Percentiles rank a stretch among this genome's conserved stretches.
phyloP scores from a whole-genome alignment of 2,888 invertebrate species.

The Scelioninae gen. 1 region DNA sequence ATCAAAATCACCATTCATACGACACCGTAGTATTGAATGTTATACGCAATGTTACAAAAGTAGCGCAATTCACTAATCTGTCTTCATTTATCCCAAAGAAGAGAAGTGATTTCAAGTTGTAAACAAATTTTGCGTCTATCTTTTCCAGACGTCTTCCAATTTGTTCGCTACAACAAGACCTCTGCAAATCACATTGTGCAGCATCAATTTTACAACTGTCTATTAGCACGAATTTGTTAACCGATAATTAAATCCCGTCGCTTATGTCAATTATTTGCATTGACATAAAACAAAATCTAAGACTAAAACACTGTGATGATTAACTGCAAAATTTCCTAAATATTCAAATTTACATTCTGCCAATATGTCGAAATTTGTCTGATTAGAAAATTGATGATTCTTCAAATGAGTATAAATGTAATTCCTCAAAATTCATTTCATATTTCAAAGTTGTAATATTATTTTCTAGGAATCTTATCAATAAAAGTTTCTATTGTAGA shows the following conservation, averaged over 20 bases:
- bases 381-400: too few relatives aligned
- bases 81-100: constrained; percentile 26
- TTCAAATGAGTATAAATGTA: too few relatives aligned
- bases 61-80: background rate
- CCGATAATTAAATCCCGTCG: background rate
- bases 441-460: too few relatives aligned
- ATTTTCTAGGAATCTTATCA: too few relatives aligned
- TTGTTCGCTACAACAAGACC: constrained; percentile 3
- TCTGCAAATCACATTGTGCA: constrained; percentile 6
- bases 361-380: too few relatives aligned
- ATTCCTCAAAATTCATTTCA: too few relatives aligned
- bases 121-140: constrained; percentile 23
- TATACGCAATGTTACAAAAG: constrained; percentile 15
- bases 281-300: too few relatives aligned
- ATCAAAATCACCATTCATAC: constrained; percentile 9
- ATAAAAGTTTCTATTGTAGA: too few relatives aligned
- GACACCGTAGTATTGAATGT: constrained; percentile 3
- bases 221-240: constrained; percentile 3
- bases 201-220: constrained; percentile 15
- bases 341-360: too few relatives aligned
- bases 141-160: constrained; percentile 7
- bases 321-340: too few relatives aligned
- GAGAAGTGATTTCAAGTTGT: constrained; percentile 23
- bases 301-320: too few relatives aligned
- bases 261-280: background rate